Percentiles rank a stretch among this genome's conserved stretches.
Conservation (phyloP, 2,888 invertebrate species). For the Stenodema calcarata region DNA sequence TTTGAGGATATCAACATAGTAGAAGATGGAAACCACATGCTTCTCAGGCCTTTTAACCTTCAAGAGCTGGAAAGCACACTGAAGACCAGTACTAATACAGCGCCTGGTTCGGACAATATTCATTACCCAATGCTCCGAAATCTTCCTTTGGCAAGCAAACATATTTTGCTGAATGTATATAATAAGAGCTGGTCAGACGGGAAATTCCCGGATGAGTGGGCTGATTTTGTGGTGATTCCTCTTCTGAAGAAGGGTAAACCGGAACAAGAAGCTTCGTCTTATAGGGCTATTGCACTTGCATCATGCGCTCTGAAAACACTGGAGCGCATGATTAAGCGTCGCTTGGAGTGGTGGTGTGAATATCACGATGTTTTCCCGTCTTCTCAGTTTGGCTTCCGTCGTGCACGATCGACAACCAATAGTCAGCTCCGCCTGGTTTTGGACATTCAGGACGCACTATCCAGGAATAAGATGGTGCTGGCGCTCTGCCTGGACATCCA, state of each 20-base stretch:
- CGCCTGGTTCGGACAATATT: background rate
- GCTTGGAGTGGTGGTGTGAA: background rate
- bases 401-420: background rate
- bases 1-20: background rate
- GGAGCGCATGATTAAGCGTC: background rate
- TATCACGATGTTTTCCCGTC: background rate
- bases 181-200: background rate
- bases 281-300: background rate
- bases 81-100: background rate
- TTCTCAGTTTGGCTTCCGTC: background rate
- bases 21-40: background rate
- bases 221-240: background rate
- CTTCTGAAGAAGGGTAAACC: background rate
- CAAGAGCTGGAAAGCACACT: background rate
- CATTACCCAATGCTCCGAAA: background rate
- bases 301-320: background rate
- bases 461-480: slow-evolving; percentile 32
- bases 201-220: background rate
- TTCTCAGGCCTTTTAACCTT: background rate
- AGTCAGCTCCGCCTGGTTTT: background rate
- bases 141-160: background rate
- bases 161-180: background rate
- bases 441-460: background rate
- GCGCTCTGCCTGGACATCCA: background rate
- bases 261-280: background rate